Conservation (phyloP, 2,888 invertebrate species). For the Sphecodes monilicornis region DNA sequence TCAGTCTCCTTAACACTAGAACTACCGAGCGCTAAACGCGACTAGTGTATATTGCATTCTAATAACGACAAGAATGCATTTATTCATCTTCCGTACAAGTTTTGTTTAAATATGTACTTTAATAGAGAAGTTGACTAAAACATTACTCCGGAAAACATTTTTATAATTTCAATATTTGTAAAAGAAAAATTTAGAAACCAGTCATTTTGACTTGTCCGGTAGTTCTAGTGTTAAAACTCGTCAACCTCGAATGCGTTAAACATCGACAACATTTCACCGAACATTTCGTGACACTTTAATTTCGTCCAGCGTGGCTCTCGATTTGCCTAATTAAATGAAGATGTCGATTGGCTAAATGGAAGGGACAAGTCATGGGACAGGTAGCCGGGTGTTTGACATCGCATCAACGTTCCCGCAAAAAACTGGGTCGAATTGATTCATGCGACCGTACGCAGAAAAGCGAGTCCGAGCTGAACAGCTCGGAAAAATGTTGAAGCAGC, state of each 20-base stretch:
- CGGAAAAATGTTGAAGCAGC: constrained; percentile 22
- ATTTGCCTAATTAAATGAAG: neutral
- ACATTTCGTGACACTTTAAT: neutral
- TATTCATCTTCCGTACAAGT: no score
- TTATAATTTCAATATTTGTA: no score
- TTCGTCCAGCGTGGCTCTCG: neutral
- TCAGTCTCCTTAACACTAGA: no score
- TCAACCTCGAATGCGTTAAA: neutral
- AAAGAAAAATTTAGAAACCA: no score
- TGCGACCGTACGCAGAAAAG: neutral
- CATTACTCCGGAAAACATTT: no score
- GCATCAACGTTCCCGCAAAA: constrained; percentile 1
- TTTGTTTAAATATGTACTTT: no score
- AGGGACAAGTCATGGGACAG: neutral
- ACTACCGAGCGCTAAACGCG: no score
- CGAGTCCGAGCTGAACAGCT: neutral
- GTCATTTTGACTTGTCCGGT: no score
- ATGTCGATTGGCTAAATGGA: neutral
- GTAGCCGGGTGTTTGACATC: neutral
- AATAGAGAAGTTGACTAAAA: no score
- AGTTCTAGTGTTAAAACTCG: no score
- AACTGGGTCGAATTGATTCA: constrained; percentile 6
- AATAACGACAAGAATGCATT: no score
- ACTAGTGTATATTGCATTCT: no score
- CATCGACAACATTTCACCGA: neutral